These are phyloP conservation scores for Steinernema carpocapsae DNA, from an alignment of 2,888 invertebrate species.

Conservation along the genomic window DNA sequence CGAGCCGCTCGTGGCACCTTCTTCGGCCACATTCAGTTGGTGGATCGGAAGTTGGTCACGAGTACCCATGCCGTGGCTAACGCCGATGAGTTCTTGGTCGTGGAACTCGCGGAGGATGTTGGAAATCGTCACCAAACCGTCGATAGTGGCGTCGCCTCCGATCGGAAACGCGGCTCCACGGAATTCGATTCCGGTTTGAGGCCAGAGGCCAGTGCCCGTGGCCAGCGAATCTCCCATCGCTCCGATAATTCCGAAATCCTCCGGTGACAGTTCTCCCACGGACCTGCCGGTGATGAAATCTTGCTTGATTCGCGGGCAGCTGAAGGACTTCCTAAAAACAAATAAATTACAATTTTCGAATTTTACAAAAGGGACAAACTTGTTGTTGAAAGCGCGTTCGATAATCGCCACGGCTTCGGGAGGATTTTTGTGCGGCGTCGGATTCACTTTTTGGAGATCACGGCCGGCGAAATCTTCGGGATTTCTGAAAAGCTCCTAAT, in stretches of 20 bases:
- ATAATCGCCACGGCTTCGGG: slow-evolving; percentile 37
- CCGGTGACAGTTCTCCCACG: slow-evolving; percentile 61
- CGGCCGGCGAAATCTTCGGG: slow-evolving; percentile 30
- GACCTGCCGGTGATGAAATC: slow-evolving; percentile 62
- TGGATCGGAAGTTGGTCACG: slow-evolving; percentile 60
- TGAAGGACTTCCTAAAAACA: slow-evolving; percentile 56
- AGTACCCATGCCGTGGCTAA: slow-evolving; percentile 64
- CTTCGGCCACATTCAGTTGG: slow-evolving; percentile 63
- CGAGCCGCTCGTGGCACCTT: slow-evolving; percentile 54
- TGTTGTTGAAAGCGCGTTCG: slow-evolving; percentile 39
- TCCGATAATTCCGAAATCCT: slow-evolving; percentile 64
- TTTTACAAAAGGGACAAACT: slow-evolving; percentile 16
- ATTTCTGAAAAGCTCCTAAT: neutral
- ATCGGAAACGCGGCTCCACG: slow-evolving; percentile 65
- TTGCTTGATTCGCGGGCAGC: slow-evolving; percentile 58
- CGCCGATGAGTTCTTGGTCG: slow-evolving; percentile 48
- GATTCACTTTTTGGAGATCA: neutral
- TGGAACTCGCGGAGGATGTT: slow-evolving; percentile 67
- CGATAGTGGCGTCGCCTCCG: slow-evolving; percentile 68
- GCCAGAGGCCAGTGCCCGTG: slow-evolving; percentile 65
- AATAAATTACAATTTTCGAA: neutral
- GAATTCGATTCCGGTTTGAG: slow-evolving; percentile 63
- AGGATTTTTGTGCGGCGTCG: neutral
- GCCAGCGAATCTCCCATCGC: slow-evolving; percentile 67
- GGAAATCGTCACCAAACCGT: slow-evolving; percentile 67